Base-by-base conservation (phyloP, 2,888 invertebrate species). In the Therioaphis trifolii region DNA sequence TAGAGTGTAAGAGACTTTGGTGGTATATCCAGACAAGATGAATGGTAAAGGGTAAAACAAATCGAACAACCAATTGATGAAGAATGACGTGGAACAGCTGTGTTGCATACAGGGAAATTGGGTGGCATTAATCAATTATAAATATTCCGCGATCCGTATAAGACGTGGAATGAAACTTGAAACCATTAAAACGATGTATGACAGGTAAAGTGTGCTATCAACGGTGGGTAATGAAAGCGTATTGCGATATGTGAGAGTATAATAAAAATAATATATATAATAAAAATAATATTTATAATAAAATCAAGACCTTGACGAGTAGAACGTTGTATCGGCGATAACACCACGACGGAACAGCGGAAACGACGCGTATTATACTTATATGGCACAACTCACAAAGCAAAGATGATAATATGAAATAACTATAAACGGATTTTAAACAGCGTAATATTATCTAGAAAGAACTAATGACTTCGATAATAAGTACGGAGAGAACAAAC, bases 1-100 rank as follows among this genome's bases (percentile, higher is more conserved):
- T n/a, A n/a, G n/a, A n/a, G n/a, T n/a, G n/a, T n/a, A n/a, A n/a
- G 40, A 68, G 40, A n/a, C 68, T n/a, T 68, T 9, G 68, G 40
- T 68, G 68, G 40, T 68, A 68, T n/a, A 68, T 68, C 68, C 40
- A 68, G 68, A 68, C 68, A 68, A 68, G 40, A 68, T 9, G 68
- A 68, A 68, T 68, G 40, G 68, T 68, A 68, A 68, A 68, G 40
- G 12, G 68, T 68, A 68, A 40, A 68, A 40, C 68, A 68, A 40
- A 40, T 68, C 40, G 40, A 68, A 40, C 68, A 68, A 68, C 68
- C n/a, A 68, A 68, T 68, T 68, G 68, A 68, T n/a, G 68, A 40
- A 40, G 40, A 68, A 68, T 68, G 40, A 5, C 21, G n/a, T 68
- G 68, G 68, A 68, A 68, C 68, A 40, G 40, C 40, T 3, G 40